Base-by-base conservation (phyloP, 92 coral and sea anemone genomes). In the Parazoanthus darwini region DNA sequence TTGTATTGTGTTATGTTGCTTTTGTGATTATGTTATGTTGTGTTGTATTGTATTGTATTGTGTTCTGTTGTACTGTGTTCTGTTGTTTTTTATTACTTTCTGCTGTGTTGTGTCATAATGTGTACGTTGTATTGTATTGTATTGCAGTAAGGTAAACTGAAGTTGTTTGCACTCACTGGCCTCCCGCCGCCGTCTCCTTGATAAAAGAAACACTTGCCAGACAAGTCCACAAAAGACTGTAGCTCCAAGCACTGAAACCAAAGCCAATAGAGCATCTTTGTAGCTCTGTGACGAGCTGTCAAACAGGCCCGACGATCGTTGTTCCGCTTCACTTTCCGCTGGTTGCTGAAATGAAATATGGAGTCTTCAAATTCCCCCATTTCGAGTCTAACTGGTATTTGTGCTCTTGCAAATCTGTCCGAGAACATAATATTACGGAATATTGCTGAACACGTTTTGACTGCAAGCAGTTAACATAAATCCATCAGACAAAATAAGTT, bases 271-370 rank as follows among this genome's bases (percentile, higher is more conserved):
- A 59, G 37, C 37, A 37, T 4, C 35, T 37, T 81, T 81, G 73
- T 81, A 6, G 22, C 18, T 59, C 42, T 36, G 74, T 15, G 73
- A 81, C 36, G 85, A 81, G 74, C 85, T 56, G 85, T 81, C 44
- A 59, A 81, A 63, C 74, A 81, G 37, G 29, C 74, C 85, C 15
- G 74, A 59, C n/a, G 85, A 81, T 4, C 85, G 85, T 11, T 81
- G 74, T 18, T 81, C 85, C 6, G 85, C 85, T 25, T 81, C 85
- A 16, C 85, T 81, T 20, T 16, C 20, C 0, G 42, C 13, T 6
- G 85, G 85, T 81, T 81, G 85, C 85, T 81, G 74, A 11, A 81
- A 81, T 14, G 16, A 29, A 43, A 22, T 75, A 25, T 36, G 14
- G 29, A 37, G 63, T 16, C n/a, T 51, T 51, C 18, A 11, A 2